Percentiles rank a stretch among this genome's conserved stretches.
phyloP scores from a whole-genome alignment of 1,140 invertebrate species.

The Vollenhovia emeryi region DNA sequence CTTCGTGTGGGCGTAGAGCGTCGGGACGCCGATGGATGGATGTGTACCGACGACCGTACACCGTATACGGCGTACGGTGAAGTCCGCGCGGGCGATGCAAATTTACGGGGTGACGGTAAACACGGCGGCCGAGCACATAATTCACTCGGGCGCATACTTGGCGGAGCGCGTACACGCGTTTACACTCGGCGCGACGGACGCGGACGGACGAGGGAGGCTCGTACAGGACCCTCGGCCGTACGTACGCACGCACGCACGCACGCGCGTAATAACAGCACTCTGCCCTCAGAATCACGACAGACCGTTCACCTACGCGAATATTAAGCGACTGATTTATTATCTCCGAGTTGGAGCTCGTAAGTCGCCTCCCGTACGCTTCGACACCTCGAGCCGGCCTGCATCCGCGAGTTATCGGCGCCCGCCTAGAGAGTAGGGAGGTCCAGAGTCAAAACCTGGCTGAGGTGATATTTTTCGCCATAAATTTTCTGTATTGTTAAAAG shows the following conservation, averaged over 20 bases:
- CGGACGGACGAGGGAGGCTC: slow-evolving; percentile 10
- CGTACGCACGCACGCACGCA: neutral
- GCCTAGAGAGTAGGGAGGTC: no score
- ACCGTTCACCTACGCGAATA: slow-evolving; percentile 1
- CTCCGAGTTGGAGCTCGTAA: slow-evolving; percentile 39
- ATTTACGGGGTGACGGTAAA: slow-evolving; percentile 72
- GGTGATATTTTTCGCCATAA: no score
- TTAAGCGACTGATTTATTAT: slow-evolving; percentile 25
- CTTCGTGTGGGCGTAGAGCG: slow-evolving; percentile 30
- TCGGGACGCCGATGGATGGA: slow-evolving; percentile 37
- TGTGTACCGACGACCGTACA: slow-evolving; percentile 23
- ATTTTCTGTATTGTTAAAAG: no score
- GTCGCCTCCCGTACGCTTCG: slow-evolving; percentile 52
- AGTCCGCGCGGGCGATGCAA: slow-evolving; percentile 54
- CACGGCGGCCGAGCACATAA: slow-evolving; percentile 66
- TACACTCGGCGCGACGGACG: slow-evolving; percentile 59
- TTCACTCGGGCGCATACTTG: slow-evolving; percentile 66
- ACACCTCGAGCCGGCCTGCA: neutral
- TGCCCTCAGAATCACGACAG: neutral
- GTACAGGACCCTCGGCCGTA: neutral
- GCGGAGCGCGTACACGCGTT: slow-evolving; percentile 66
- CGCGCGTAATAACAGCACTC: neutral
- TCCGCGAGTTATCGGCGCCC: neutral
- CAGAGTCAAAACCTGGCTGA: no score
- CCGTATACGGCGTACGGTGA: slow-evolving; percentile 16